A percentile compares a stretch with the other conserved stretches of the same genome.
Conservation (phyloP, 2,113 vertebrate species). For the Mandrillus leucophaeus region DNA sequence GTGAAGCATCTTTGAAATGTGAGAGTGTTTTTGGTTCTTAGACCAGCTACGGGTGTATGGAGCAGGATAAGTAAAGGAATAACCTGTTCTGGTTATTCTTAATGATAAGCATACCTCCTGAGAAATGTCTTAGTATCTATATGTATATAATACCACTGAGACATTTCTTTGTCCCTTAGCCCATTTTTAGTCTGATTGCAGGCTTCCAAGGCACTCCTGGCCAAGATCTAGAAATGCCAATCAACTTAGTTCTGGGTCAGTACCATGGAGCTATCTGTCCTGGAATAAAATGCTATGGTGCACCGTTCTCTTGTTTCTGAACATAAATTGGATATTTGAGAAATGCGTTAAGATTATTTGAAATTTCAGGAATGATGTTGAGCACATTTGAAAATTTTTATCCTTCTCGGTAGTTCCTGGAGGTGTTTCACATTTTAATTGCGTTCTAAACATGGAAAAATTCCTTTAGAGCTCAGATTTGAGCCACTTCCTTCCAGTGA, state of each 20-base stretch:
- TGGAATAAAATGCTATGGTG: not conserved
- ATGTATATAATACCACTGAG: not conserved
- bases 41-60: not conserved
- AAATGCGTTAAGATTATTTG: not conserved
- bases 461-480: not conserved
- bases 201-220: not conserved
- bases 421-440: not conserved
- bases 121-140: not conserved
- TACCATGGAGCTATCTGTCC: not conserved
- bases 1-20: not conserved
- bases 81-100: not conserved
- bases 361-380: not conserved
- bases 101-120: not conserved
- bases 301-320: not conserved
- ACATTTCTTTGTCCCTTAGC: not conserved
- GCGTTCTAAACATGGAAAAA: not conserved
- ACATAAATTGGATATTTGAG: not conserved
- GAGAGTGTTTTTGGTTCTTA: not conserved
- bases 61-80: not conserved
- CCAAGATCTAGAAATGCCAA: not conserved
- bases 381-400: constrained; percentile 42
- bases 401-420: not conserved
- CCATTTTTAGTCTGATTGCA: not conserved
- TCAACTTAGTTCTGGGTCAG: not conserved
- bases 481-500: not conserved